These are phyloP conservation scores for Agrochola lota DNA, from an alignment of 2,888 invertebrate species.

Conservation along the genomic window DNA sequence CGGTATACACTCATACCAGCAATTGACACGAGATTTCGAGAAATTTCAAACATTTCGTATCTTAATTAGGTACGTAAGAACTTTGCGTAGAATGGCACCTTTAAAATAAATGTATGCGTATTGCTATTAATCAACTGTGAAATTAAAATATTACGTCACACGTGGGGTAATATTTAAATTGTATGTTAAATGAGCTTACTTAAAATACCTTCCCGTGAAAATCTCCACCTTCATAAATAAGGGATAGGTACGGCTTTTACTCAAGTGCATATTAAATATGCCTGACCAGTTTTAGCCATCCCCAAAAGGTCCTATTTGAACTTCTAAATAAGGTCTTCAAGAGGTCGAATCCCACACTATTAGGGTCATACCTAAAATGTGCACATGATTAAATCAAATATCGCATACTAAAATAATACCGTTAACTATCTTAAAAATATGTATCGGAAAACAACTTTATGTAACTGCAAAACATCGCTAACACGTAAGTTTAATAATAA, in stretches of 20 bases:
- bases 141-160: slow-evolving; percentile 12
- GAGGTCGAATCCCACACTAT: slow-evolving; percentile 18
- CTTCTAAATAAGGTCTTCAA: slow-evolving; percentile 11
- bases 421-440: not conserved
- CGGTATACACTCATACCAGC: not conserved
- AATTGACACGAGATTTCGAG: slow-evolving; percentile 1
- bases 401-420: not conserved
- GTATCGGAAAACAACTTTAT: not conserved
- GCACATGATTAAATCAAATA: slow-evolving; percentile 13
- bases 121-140: not conserved
- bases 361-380: slow-evolving; percentile 5
- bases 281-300: slow-evolving; percentile 27
- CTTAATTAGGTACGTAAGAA: not conserved
- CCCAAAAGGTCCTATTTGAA: slow-evolving; percentile 37
- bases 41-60: slow-evolving; percentile 6
- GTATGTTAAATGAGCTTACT: not conserved
- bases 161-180: not conserved
- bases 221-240: not conserved
- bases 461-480: not conserved
- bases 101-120: not conserved
- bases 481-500: not conserved
- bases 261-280: slow-evolving; percentile 22
- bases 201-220: slow-evolving; percentile 13
- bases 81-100: not conserved
- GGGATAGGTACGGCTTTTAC: not conserved